Conservation (phyloP, 2,888 invertebrate genomes). For the Cryptocephalus primarius region DNA sequence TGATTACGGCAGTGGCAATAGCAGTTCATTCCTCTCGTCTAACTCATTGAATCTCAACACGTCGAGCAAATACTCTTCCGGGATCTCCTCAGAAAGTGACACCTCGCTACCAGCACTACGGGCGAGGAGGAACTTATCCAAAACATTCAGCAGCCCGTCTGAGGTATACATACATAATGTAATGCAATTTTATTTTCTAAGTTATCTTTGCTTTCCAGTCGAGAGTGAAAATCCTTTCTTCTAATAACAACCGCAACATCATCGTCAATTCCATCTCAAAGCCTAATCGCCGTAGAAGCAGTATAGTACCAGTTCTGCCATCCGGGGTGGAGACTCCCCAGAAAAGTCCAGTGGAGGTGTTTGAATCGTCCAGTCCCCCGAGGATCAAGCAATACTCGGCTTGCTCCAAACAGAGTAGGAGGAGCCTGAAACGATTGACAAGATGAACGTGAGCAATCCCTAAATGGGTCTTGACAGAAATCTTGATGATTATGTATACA, state of each 20-base stretch:
- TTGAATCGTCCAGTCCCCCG: constrained; percentile 26
- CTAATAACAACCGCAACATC: constrained; percentile 1
- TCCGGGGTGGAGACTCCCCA: constrained; percentile 1
- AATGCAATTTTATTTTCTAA: not conserved
- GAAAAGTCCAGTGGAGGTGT: constrained; percentile 3
- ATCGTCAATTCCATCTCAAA: constrained; percentile 1
- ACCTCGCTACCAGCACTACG: constrained; percentile 14
- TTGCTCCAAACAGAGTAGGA: constrained; percentile 30
- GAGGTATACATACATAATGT: constrained; percentile 5
- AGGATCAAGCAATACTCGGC: constrained; percentile 22
- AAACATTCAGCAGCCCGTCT: constrained; percentile 10
- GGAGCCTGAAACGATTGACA: constrained; percentile 28
- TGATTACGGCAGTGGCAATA: constrained; percentile 11
- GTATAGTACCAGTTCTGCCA: constrained; percentile 12
- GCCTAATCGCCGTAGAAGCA: constrained; percentile 5
- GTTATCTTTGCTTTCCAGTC: not conserved
- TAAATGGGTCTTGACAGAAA: too few species aligned
- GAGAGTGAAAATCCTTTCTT: constrained; percentile 1
- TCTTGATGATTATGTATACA: too few species aligned
- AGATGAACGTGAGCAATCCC: constrained; percentile 8
- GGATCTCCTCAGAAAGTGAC: constrained; percentile 20
- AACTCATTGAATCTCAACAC: constrained; percentile 11
- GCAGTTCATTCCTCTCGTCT: constrained; percentile 10
- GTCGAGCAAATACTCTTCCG: constrained; percentile 14
- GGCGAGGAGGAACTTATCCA: constrained; percentile 19